Evolutionary conservation across 2,797 vertebrate genomes (phyloP).

Genomic region (Hemitrygon akajei): DNA sequence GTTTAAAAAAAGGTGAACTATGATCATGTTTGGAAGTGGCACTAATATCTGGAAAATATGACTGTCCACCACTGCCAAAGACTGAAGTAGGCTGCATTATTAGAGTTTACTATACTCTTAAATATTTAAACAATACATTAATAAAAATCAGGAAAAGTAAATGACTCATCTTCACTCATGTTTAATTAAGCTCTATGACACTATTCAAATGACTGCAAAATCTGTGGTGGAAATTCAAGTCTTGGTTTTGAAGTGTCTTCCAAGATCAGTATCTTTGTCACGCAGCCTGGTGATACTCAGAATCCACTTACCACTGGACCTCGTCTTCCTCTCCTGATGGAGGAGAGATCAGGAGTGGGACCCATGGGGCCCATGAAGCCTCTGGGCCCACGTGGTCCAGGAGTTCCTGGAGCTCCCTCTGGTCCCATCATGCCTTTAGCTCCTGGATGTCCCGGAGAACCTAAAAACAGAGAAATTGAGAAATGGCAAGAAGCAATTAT

Average conservation of each 20-base stretch:
- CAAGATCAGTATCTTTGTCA: too few relatives aligned
- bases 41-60: too few relatives aligned
- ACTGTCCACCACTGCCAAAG: too few relatives aligned
- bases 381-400: conserved; percentile 59
- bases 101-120: neutral
- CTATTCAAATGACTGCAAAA: neutral
- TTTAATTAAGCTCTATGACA: neutral
- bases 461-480: conserved; percentile 43
- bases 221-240: neutral
- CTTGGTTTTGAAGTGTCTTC: neutral
- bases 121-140: neutral
- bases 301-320: conserved; percentile 60
- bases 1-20: too few relatives aligned
- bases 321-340: conserved; percentile 63
- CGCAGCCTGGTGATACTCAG: too few relatives aligned
- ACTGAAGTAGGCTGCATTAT: too few relatives aligned
- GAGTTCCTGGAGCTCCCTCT: conserved; percentile 43
- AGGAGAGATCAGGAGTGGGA: conserved; percentile 58
- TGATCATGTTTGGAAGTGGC: too few relatives aligned
- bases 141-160: too few relatives aligned
- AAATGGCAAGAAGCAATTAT: too few relatives aligned
- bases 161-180: too few relatives aligned
- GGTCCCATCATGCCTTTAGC: conserved; percentile 47
- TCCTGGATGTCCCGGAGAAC: conserved; percentile 59
- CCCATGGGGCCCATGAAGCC: conserved; percentile 68